Percentiles rank a stretch among this genome's conserved stretches.
phyloP scores from a whole-genome alignment of 2,888 invertebrate species.

The Thera obeliscata region DNA sequence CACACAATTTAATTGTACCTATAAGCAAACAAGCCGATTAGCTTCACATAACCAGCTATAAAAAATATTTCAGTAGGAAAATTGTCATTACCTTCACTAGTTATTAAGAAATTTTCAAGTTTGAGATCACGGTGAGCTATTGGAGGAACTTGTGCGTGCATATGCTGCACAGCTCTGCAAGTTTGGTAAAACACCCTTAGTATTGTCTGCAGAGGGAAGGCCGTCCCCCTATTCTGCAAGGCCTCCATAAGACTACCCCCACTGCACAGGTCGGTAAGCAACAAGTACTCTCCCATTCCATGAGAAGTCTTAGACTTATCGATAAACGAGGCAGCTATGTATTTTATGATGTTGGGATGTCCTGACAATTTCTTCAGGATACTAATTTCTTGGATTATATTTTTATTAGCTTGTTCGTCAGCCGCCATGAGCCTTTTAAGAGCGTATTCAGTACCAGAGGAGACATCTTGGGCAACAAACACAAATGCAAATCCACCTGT shows the following conservation, averaged over 20 bases:
- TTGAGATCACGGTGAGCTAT: slow-evolving; percentile 98
- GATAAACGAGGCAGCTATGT: slow-evolving; percentile 92
- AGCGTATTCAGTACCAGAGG: slow-evolving; percentile 95
- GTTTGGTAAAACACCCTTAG: slow-evolving; percentile 96
- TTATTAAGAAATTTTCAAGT: slow-evolving; percentile 96
- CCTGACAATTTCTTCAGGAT: slow-evolving; percentile 94
- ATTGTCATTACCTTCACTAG: slow-evolving; percentile 86
- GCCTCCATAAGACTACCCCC: slow-evolving; percentile 91
- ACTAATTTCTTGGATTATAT: slow-evolving; percentile 92
- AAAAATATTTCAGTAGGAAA: slow-evolving; percentile 13
- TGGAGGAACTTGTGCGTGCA: slow-evolving; percentile 96
- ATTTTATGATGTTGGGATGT: slow-evolving; percentile 96
- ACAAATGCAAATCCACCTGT: slow-evolving; percentile 98
- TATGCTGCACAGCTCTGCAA: slow-evolving; percentile 94
- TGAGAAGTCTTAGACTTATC: slow-evolving; percentile 91
- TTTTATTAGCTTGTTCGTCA: slow-evolving; percentile 91
- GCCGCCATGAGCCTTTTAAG: slow-evolving; percentile 94
- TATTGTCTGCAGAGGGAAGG: slow-evolving; percentile 88
- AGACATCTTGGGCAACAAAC: slow-evolving; percentile 95
- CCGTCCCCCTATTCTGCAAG: slow-evolving; percentile 83
- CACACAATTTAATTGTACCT: slow-evolving; percentile 94
- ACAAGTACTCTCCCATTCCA: slow-evolving; percentile 94
- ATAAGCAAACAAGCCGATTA: slow-evolving; percentile 9
- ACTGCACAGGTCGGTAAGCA: slow-evolving; percentile 96
- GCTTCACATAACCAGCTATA: not conserved